Conservation (phyloP, 2,113 vertebrate genomes). For the Neoarius graeffei region DNA sequence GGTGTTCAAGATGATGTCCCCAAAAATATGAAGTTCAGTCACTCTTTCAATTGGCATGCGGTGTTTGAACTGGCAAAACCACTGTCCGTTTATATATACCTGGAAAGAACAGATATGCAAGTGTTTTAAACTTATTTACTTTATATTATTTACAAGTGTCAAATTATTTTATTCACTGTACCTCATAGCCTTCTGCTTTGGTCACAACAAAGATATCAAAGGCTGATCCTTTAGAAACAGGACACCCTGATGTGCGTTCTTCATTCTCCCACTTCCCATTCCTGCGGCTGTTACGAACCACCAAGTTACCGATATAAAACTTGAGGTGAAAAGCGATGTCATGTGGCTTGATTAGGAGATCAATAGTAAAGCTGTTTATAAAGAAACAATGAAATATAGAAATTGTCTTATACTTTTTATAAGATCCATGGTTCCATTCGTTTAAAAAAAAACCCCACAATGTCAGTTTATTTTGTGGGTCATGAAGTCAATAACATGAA, state of each 20-base stretch:
- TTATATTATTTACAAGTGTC: not conserved
- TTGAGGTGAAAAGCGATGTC: not conserved
- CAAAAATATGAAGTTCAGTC: not conserved
- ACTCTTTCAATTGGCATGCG: slow-evolving; percentile 1
- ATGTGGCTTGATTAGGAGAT: not conserved
- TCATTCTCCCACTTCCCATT: not conserved
- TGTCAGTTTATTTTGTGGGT: not conserved
- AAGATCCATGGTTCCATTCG: no score
- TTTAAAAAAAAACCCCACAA: no score
- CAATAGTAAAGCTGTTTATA: not conserved
- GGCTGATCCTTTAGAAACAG: not conserved
- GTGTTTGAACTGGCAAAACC: not conserved
- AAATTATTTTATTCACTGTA: no score
- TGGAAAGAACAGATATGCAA: not conserved
- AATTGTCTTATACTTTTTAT: no score
- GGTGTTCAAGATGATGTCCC: not conserved
- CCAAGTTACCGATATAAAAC: fast-evolving
- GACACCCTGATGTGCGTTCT: not conserved
- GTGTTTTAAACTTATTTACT: not conserved
- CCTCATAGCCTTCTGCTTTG: not conserved
- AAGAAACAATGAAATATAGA: not conserved
- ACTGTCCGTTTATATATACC: not conserved
- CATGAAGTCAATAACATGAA: not conserved
- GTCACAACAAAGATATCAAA: slow-evolving; percentile 9
- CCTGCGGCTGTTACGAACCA: not conserved